phyloP scores from a whole-genome alignment of 2,888 invertebrate species.

The Himalopsyche japonica region DNA sequence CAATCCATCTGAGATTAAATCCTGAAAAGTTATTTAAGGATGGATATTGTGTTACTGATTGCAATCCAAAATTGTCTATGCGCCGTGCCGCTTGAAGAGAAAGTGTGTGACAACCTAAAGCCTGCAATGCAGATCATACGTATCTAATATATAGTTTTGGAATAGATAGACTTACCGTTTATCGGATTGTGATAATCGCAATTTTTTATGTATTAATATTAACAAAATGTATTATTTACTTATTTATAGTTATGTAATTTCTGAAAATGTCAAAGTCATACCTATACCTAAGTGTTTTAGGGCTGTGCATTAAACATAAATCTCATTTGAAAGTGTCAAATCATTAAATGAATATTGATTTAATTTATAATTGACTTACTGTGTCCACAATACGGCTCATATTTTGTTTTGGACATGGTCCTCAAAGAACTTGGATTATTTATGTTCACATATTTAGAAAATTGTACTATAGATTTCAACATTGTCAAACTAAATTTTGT shows the following conservation, averaged over 20 bases:
- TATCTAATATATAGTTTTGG: neutral
- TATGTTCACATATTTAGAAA: neutral
- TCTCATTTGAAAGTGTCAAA: conserved; percentile 12
- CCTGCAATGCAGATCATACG: neutral
- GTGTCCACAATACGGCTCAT: neutral
- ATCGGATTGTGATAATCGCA: neutral
- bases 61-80: neutral
- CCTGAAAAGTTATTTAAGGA: no score
- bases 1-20: no score
- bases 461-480: neutral
- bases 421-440: neutral
- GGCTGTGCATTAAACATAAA: conserved; percentile 14
- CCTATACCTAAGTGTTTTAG: conserved; percentile 18
- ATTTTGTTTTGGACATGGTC: neutral
- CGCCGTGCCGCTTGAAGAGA: neutral
- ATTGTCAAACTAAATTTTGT: neutral
- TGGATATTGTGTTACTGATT: neutral
- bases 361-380: neutral
- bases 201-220: neutral
- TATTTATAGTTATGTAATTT: neutral
- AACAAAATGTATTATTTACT: neutral
- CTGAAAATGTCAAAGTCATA: conserved; percentile 13
- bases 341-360: neutral
- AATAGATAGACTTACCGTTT: neutral
- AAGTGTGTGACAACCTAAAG: neutral